Evolutionary conservation across 2,113 vertebrate genomes (phyloP).

Genomic region (Burhinus oedicnemus): DNA sequence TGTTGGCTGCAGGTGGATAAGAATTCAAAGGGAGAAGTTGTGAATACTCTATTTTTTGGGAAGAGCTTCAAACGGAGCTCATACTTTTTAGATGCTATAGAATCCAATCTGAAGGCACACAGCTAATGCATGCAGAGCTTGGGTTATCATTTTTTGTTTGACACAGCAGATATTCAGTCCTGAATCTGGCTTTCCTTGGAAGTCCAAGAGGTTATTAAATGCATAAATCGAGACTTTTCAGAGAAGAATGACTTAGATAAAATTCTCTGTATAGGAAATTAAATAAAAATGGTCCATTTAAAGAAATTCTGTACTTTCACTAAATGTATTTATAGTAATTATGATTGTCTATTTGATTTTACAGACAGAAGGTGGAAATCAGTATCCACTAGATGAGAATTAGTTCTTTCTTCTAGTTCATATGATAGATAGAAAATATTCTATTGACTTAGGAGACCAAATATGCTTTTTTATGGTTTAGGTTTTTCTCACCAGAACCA

Average conservation of each 20-base stretch:
- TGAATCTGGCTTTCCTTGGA: background rate
- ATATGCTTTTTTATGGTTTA: background rate
- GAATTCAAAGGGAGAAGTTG: background rate
- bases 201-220: constrained; percentile 10
- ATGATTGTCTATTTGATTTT: background rate
- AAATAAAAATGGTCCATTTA: background rate
- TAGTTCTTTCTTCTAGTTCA: background rate
- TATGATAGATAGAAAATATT: background rate
- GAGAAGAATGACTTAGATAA: background rate
- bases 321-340: background rate
- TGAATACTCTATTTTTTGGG: background rate
- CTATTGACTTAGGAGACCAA: background rate
- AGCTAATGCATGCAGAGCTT: background rate
- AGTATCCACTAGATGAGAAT: background rate
- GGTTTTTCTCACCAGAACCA: background rate
- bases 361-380: background rate
- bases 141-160: background rate
- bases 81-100: background rate
- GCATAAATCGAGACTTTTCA: constrained; percentile 1
- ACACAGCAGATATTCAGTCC: background rate
- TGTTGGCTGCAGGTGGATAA: background rate
- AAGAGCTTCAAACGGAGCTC: background rate
- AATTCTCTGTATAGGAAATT: background rate
- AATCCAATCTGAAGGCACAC: background rate
- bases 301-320: background rate